Base-by-base conservation (phyloP, 2,888 invertebrate genomes). In the Crematogaster levior region DNA sequence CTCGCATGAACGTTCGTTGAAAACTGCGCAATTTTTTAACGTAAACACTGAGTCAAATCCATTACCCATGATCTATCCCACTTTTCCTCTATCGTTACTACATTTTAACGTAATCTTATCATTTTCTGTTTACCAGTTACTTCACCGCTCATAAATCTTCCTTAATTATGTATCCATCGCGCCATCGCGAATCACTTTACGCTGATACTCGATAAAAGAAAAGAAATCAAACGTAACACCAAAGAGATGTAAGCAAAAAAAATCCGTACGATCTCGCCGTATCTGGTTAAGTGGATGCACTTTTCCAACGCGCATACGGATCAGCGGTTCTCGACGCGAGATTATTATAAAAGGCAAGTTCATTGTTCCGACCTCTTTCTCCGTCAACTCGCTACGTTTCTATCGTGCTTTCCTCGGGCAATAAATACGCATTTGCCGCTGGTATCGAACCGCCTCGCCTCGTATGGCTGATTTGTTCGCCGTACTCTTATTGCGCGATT, bases 321-420 rank as follows among this genome's bases (percentile, higher is more conserved):
- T 77, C 80, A 72, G 80, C 72, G 40, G 12, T 18, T 30, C 80
- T 37, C 27, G 61, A 46, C n/a, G 24, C 61, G 53, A 48, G 46
- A 74, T 81, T 85, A 84, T 90, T 91, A 89, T 90, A 90, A 91
- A 90, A 91, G 86, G 88, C 91, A 92, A 91, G 92, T 93, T 93
- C 92, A 92, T 92, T 91, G 92, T 92, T 91, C 91, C 90, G 89
- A 91, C 90, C 90, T 90, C 88, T 89, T 91, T 90, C 84, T 82
- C 79, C 65, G 84, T 84, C 83, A 70, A 60, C 30, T 46, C 81
- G 40, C 51, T 53, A 61, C 27, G 81, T 70, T 82, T 73, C 65
- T 66, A 82, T 81, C 65, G 53, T n/a, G 40, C 61, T 65, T 43
- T 66, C 81, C 56, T 56, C 58, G 60, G 56, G 86, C 83, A 89